Conservation (phyloP, 2,888 invertebrate genomes). For the Pterostichus niger region DNA sequence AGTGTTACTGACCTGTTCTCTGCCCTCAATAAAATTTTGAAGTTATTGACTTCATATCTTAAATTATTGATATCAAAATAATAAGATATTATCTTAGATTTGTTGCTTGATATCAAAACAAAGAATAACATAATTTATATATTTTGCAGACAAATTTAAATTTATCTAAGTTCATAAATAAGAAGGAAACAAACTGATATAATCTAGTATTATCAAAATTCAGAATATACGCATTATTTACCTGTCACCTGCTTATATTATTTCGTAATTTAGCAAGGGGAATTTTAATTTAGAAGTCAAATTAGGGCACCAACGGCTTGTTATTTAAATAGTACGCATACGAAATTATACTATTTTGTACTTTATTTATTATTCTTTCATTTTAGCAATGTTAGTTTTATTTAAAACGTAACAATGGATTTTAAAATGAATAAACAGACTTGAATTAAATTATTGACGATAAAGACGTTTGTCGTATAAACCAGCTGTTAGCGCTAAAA, state of each 20-base stretch:
- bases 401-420: conserved; percentile 19
- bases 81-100: too few relatives aligned
- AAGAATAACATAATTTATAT: too few relatives aligned
- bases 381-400: conserved; percentile 17
- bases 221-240: neutral
- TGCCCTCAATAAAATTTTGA: conserved; percentile 6
- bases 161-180: conserved; percentile 11
- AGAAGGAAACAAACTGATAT: neutral
- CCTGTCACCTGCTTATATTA: neutral
- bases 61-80: too few relatives aligned
- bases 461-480: conserved; percentile 27
- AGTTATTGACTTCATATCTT: too few relatives aligned
- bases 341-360: neutral
- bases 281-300: conserved; percentile 14
- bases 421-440: conserved; percentile 36
- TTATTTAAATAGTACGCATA: neutral
- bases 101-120: too few relatives aligned
- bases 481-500: conserved; percentile 32
- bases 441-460: conserved; percentile 47
- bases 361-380: conserved; percentile 6
- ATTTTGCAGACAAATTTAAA: conserved; percentile 3
- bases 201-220: neutral
- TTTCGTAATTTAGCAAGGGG: neutral
- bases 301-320: neutral
- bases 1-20: conserved; percentile 53